Evolutionary conservation across 2,113 vertebrate genomes (phyloP).

Genomic region (Pampusana beccarii): DNA sequence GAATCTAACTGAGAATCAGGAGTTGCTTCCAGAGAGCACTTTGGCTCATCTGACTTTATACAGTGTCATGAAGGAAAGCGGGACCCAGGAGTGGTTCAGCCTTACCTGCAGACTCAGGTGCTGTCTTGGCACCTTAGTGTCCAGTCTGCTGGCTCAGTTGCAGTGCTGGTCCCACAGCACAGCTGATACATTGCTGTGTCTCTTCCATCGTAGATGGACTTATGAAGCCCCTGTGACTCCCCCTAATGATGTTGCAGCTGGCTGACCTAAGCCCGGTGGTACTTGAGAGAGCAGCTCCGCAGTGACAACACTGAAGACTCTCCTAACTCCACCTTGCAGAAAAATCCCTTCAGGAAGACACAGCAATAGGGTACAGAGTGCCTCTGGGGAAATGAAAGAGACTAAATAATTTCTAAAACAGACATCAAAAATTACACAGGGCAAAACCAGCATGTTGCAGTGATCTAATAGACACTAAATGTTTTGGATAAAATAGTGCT

Average conservation of each 20-base stretch:
- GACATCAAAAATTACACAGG: neutral
- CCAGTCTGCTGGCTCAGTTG: constrained; percentile 73
- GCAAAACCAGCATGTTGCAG: neutral
- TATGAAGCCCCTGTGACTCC: constrained; percentile 65
- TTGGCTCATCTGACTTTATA: constrained; percentile 61
- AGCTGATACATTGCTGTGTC: constrained; percentile 76
- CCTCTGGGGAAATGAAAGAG: neutral
- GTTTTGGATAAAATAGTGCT: neutral
- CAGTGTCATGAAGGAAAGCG: constrained; percentile 82
- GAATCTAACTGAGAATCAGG: constrained; percentile 78
- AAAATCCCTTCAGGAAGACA: neutral
- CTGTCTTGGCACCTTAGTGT: constrained; percentile 75
- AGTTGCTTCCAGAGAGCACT: constrained; percentile 74
- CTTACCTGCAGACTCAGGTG: constrained; percentile 81
- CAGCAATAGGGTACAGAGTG: neutral
- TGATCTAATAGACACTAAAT: neutral
- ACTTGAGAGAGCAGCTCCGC: neutral
- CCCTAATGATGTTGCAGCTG: neutral
- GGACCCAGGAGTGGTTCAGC: constrained; percentile 82
- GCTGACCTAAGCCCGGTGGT: neutral
- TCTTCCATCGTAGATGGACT: constrained; percentile 77
- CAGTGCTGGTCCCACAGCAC: constrained; percentile 77
- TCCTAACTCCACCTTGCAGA: neutral
- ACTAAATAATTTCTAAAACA: neutral
- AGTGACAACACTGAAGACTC: neutral